Percentiles rank a stretch among this genome's conserved stretches.
These are phyloP conservation scores for Steinernema hermaphroditum DNA, from an alignment of 2,888 invertebrate species.

Conservation along the genomic window DNA sequence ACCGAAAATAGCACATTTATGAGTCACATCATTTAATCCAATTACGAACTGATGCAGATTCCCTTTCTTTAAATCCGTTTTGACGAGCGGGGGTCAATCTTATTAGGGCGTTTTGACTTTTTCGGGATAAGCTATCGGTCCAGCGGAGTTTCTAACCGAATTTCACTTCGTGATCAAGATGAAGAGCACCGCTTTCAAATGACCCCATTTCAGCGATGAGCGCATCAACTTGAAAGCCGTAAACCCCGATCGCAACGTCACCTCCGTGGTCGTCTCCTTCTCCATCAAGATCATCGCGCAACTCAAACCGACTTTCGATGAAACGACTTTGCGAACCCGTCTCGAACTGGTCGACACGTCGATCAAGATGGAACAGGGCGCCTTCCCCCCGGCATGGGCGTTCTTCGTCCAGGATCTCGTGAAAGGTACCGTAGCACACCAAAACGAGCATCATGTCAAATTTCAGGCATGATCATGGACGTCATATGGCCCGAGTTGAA, in stretches of 20 bases:
- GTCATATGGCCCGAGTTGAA: constrained; percentile 65
- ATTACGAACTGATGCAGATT: too few species aligned
- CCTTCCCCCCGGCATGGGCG: constrained; percentile 60
- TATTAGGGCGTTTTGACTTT: too few species aligned
- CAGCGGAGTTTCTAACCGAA: too few species aligned
- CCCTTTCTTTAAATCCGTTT: too few species aligned
- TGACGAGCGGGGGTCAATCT: too few species aligned
- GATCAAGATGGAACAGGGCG: constrained; percentile 62
- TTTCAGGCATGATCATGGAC: constrained; percentile 62
- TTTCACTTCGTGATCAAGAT: too few species aligned
- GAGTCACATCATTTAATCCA: too few species aligned
- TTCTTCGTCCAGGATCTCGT: constrained; percentile 61
- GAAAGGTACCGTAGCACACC: constrained; percentile 44
- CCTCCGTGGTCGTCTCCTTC: constrained; percentile 60
- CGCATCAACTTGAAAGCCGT: constrained; percentile 59
- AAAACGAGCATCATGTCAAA: neutral
- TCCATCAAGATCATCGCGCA: constrained; percentile 41
- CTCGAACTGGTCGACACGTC: constrained; percentile 59
- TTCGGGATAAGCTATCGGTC: too few species aligned
- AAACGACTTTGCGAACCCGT: constrained; percentile 54
- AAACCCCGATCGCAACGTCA: constrained; percentile 56
- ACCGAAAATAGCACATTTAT: too few species aligned
- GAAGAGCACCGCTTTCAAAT: constrained; percentile 33
- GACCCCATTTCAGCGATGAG: constrained; percentile 51
- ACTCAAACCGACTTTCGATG: constrained; percentile 45